Base-by-base conservation (phyloP, 2,113 vertebrate species). In the Ictidomys tridecemlineatus region DNA sequence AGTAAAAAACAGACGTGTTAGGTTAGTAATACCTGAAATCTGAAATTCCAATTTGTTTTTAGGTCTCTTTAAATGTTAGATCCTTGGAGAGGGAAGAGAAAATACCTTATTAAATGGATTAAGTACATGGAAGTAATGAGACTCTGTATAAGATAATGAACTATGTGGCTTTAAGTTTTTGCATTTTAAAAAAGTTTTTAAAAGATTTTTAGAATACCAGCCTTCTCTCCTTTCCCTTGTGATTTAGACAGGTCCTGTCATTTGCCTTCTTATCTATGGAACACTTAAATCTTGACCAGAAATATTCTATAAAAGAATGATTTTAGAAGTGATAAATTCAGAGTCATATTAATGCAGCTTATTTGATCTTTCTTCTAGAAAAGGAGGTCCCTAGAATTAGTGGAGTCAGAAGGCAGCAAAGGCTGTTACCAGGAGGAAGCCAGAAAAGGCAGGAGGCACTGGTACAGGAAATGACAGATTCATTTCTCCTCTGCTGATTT, bases 221-320 rank as follows among this genome's bases (percentile, higher is more conserved):
- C 6, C 30, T 76, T 72, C 82, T 39, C 6, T 78, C 78, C n/a
- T 32, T 13, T 24, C 61, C 61, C 22, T 58, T 79, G 20, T 78
- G 34, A 65, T 58, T 92, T 82, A 82, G 42, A 79, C 18, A 78
- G 6, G 91, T 77, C n/a, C 42, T 51, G 20, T 51, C 32, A 51
- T 90, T 95, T 90, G 28, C 53, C 32, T 91, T 83, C 91, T 8
- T 85, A 39, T 80, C 34, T 85, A 34, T 85, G 18, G 69, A 72
- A 34, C 24, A 73, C 9, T 83, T 82, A 24, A 17, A 61, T 93
- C 34, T 61, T 93, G 76, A 90, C 53, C 61, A 79, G 18, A 82
- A 85, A 28, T 83, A 61, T 5, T 78, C 87, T 94, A 7, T 83
- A 86, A 77, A 87, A n/a, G 37, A 85, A 1, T 77, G 84, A 74